These are phyloP conservation scores for Bambusicola thoracicus DNA, from an alignment of 2,113 vertebrate genomes.

Conservation along the genomic window DNA sequence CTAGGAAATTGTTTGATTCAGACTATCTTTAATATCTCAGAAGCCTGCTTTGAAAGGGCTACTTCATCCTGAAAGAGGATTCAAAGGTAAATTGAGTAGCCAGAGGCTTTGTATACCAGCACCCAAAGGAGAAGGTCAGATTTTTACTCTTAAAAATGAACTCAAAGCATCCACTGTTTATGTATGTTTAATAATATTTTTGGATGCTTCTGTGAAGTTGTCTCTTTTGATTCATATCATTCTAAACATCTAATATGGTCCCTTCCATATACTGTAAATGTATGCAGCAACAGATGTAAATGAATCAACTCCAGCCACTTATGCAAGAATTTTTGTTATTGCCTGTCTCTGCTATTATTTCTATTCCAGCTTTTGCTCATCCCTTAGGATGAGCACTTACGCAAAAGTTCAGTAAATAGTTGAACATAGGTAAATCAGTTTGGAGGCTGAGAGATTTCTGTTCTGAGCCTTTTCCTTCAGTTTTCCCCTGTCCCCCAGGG, in stretches of 20 bases:
- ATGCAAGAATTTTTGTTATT: not conserved
- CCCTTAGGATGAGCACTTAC: not conserved
- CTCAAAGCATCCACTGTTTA: not conserved
- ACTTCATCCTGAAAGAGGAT: slow-evolving; percentile 4
- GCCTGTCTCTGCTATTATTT: not conserved
- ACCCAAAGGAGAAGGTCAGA: not conserved
- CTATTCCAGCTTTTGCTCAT: not conserved
- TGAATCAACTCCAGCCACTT: not conserved
- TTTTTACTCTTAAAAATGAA: slow-evolving; percentile 4
- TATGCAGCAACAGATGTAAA: not conserved
- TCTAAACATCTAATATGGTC: not conserved
- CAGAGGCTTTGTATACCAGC: not conserved
- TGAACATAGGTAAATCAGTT: not conserved
- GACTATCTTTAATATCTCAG: slow-evolving; percentile 29
- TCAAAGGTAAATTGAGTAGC: not conserved
- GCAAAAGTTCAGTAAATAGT: not conserved
- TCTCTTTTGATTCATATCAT: not conserved
- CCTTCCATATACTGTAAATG: not conserved
- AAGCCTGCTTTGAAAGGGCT: not conserved
- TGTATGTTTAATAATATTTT: not conserved
- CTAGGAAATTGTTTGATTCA: slow-evolving; percentile 24
- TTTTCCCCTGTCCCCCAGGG: not conserved
- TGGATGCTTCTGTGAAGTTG: not conserved
- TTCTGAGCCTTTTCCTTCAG: not conserved
- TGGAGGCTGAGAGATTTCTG: not conserved